These are phyloP conservation scores for Mesodorylaimus sp. DNA, from an alignment of 2,888 invertebrate species.

Conservation along the genomic window DNA sequence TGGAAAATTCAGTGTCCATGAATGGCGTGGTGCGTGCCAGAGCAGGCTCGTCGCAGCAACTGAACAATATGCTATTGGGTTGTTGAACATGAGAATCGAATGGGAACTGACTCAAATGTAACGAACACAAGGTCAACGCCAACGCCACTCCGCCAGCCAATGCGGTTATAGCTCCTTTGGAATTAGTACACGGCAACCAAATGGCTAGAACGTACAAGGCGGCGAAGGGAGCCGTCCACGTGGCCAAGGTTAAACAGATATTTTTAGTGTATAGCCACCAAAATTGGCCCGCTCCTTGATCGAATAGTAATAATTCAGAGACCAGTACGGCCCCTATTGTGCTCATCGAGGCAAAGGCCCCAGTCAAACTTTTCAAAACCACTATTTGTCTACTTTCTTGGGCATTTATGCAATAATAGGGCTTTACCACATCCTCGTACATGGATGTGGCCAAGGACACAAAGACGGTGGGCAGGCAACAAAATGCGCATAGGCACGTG, in stretches of 20 bases:
- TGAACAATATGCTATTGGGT: no score
- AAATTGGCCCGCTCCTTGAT: no score
- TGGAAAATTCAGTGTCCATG: no score
- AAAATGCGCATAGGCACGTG: no score
- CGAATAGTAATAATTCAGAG: background rate
- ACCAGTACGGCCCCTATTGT: background rate
- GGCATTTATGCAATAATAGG: background rate
- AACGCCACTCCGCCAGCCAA: background rate
- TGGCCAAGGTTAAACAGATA: background rate
- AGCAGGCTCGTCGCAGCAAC: no score
- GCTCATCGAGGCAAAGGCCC: background rate
- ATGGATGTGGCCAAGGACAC: background rate
- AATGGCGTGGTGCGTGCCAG: no score
- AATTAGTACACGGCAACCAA: slow-evolving; percentile 2
- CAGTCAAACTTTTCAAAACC: background rate
- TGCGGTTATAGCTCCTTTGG: background rate
- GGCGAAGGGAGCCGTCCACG: background rate
- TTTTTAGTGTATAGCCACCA: background rate
- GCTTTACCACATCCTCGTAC: background rate
- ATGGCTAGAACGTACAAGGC: slow-evolving; percentile 2
- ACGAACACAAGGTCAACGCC: background rate
- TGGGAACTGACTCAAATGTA: no score
- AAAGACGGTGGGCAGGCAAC: background rate
- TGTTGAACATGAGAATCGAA: no score
- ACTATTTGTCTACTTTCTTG: background rate